Evolutionary conservation across 1,140 invertebrate species (phyloP), one percentile per base, ranked within the genome.

Genomic region (Triops longicaudatus): DNA sequence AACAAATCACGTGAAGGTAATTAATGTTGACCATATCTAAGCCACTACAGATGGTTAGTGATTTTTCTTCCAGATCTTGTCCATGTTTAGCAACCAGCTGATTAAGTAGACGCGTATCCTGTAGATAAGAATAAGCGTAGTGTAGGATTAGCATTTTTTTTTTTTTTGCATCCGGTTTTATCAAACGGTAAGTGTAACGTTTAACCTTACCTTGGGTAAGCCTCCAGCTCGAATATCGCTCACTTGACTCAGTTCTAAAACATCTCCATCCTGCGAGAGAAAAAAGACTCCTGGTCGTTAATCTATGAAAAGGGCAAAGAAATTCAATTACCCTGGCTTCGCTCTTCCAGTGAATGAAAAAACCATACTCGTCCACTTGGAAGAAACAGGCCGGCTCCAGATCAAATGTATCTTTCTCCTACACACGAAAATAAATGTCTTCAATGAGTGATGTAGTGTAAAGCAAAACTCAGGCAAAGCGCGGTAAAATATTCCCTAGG

Each of bases 301-400:
- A 77, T 41, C 28, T 28, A 77, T 77, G 17, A 77, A 6, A 73
- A 72, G 17, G 26, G 41, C 44, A n/a, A 9, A 5, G 14, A 75
- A 79, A 44, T 2, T n/a, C 1, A 80, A 88, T 88, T 85, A 98
- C 97, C 88, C 90, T 90, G 78, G 93, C 93, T 80, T 98, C 96
- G 83, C 95, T 97, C 85, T 98, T 98, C 97, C 97, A 99, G 83
- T 97, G 97, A 79, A 99, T 94, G 86, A 98, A 99, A 87, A 99
- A 99, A 72, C 97, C 97, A 87, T 95, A 97, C 84, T 98, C 95
- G 84, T 99, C 98, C 27, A 99, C 96, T 86, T 94, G 94, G 83
- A 99, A 96, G 76, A 90, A 83, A 81, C 95, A 97, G 82, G 91
- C 91, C 75, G 91, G 86, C 84, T 99, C 97, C 50, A 94, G 88